Evolutionary conservation across 2,888 invertebrate genomes (phyloP).

Genomic region (Alviniconcha strummeri): DNA sequence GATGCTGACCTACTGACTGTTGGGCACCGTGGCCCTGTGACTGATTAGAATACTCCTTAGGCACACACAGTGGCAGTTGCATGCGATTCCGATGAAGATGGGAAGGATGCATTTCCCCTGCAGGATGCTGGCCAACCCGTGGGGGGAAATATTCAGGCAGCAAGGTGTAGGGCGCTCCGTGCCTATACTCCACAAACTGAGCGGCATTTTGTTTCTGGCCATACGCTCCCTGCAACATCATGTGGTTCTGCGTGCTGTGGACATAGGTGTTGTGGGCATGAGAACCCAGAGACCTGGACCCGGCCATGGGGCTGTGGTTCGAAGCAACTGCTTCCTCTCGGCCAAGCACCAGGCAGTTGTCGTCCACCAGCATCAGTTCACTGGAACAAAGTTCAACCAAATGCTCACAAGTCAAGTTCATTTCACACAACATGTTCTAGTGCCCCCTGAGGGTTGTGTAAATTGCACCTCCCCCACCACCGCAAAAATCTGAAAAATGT

Average conservation of each 20-base stretch:
- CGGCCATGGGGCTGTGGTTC: too few relatives aligned
- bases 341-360: background rate
- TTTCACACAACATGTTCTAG: too few relatives aligned
- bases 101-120: background rate
- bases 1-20: conserved; percentile 16
- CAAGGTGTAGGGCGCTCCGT: too few relatives aligned
- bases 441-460: too few relatives aligned
- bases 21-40: background rate
- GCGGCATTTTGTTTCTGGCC: too few relatives aligned
- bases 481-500: too few relatives aligned
- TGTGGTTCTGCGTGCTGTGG: background rate
- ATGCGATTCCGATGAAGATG: background rate
- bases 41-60: background rate
- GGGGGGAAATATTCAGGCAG: too few relatives aligned
- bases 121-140: too few relatives aligned
- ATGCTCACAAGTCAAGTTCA: too few relatives aligned
- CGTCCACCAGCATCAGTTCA: conserved; percentile 21
- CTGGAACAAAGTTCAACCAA: conserved; percentile 16
- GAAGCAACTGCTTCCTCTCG: background rate
- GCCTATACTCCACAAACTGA: too few relatives aligned
- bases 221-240: background rate
- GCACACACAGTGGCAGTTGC: background rate
- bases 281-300: too few relatives aligned
- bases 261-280: background rate
- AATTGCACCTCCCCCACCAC: too few relatives aligned